Evolutionary conservation across 2,113 vertebrate genomes (phyloP).

Genomic region (Cochlearius cochlearius): DNA sequence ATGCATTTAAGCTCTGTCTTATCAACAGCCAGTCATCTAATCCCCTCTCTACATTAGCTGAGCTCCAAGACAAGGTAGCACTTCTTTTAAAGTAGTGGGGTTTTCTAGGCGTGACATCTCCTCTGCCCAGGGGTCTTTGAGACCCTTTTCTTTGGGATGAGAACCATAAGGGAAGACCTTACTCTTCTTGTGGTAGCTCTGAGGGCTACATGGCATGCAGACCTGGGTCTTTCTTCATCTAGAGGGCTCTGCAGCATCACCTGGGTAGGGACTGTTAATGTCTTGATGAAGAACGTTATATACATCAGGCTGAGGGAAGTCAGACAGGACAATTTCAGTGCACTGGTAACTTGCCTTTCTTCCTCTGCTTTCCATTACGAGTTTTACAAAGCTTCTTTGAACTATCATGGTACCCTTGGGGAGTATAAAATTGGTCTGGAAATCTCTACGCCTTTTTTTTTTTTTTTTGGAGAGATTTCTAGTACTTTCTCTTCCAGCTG

Average conservation of each 20-base stretch:
- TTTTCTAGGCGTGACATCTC: neutral
- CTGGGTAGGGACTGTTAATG: neutral
- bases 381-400: neutral
- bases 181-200: neutral
- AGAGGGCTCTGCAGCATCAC: neutral
- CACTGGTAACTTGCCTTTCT: neutral
- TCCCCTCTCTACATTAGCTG: neutral
- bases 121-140: neutral
- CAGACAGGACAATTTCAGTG: neutral
- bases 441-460: neutral
- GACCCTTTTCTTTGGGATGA: neutral
- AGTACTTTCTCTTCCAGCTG: constrained; percentile 15
- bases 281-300: neutral
- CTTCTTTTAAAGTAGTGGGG: neutral
- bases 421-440: neutral
- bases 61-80: neutral
- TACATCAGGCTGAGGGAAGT: neutral
- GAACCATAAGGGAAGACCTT: neutral
- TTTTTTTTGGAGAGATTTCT: neutral
- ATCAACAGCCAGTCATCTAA: neutral
- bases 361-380: neutral
- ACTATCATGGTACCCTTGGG: neutral
- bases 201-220: neutral
- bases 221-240: neutral
- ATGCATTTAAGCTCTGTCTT: neutral